Percentiles rank a stretch among this genome's conserved stretches.
These are phyloP conservation scores for Empis livida DNA, from an alignment of 2,888 invertebrate genomes.

Conservation along the genomic window DNA sequence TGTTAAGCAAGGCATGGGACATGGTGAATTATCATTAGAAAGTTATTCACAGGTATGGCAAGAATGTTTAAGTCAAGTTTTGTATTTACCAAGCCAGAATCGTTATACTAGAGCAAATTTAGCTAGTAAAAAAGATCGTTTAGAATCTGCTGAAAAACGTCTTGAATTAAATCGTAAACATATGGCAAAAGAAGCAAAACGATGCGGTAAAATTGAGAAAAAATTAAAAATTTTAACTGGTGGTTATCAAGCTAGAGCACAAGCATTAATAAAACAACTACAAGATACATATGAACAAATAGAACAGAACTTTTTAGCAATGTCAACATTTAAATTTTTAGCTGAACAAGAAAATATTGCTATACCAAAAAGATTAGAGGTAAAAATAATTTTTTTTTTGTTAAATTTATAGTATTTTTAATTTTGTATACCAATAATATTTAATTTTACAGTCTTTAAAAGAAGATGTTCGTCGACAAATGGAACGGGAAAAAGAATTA, in stretches of 20 bases:
- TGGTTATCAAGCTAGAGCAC: conserved; percentile 71
- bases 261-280: conserved; percentile 75
- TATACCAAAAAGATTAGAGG: conserved; percentile 79
- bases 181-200: conserved; percentile 95
- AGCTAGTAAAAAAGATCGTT: conserved; percentile 89
- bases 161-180: conserved; percentile 87
- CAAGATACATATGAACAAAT: conserved; percentile 79
- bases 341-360: conserved; percentile 82
- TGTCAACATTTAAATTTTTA: conserved; percentile 81
- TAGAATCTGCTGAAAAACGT: conserved; percentile 85
- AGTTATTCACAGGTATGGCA: conserved; percentile 95
- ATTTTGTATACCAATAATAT: background rate
- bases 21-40: conserved; percentile 84
- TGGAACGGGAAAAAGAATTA: conserved; percentile 75
- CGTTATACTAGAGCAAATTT: conserved; percentile 88
- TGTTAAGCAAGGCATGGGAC: conserved; percentile 88
- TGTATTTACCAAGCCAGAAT: conserved; percentile 84
- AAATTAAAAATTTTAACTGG: conserved; percentile 91
- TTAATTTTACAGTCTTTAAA: conserved; percentile 53
- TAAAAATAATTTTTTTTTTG: no score
- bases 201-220: conserved; percentile 95
- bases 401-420: no score
- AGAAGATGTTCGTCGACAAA: conserved; percentile 86
- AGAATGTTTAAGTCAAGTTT: conserved; percentile 84
- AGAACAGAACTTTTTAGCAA: conserved; percentile 78